Conservation (phyloP, 1,140 invertebrate genomes). For the Bombus terrestris region DNA sequence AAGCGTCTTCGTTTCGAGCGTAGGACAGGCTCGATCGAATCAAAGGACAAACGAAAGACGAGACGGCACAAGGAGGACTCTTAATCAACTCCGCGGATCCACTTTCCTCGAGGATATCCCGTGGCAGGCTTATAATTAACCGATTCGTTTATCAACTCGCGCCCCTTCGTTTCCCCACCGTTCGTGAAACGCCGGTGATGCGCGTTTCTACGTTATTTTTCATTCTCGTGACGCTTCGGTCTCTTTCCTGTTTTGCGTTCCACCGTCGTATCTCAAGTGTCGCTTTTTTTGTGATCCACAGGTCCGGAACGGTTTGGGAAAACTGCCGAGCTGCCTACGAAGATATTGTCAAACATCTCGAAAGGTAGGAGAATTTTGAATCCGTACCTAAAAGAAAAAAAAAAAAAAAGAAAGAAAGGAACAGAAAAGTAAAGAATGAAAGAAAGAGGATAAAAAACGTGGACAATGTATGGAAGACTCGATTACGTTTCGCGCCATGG, state of each 20-base stretch:
- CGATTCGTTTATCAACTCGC: slow-evolving; percentile 56
- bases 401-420: rapidly evolving
- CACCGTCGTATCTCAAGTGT: slow-evolving; percentile 43
- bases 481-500: background rate
- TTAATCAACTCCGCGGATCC: slow-evolving; percentile 72
- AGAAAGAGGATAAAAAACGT: background rate
- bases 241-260: background rate
- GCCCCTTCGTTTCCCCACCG: background rate
- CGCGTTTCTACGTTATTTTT: slow-evolving; percentile 3
- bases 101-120: slow-evolving; percentile 57
- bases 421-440: background rate
- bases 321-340: slow-evolving; percentile 96
- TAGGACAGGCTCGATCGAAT: slow-evolving; percentile 72
- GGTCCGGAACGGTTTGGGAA: slow-evolving; percentile 94
- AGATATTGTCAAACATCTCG: slow-evolving; percentile 95
- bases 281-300: slow-evolving; percentile 83
- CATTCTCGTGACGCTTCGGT: background rate
- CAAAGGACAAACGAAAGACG: slow-evolving; percentile 67
- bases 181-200: background rate
- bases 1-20: slow-evolving; percentile 66
- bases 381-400: background rate
- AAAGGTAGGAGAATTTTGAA: slow-evolving; percentile 87
- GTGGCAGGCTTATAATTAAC: slow-evolving; percentile 65
- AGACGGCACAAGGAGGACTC: slow-evolving; percentile 61
- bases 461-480: background rate